Percentiles rank a stretch among this genome's conserved stretches.
These are phyloP conservation scores for Percopsis omiscomaycus DNA, from an alignment of 2,797 vertebrate genomes.

Conservation along the genomic window DNA sequence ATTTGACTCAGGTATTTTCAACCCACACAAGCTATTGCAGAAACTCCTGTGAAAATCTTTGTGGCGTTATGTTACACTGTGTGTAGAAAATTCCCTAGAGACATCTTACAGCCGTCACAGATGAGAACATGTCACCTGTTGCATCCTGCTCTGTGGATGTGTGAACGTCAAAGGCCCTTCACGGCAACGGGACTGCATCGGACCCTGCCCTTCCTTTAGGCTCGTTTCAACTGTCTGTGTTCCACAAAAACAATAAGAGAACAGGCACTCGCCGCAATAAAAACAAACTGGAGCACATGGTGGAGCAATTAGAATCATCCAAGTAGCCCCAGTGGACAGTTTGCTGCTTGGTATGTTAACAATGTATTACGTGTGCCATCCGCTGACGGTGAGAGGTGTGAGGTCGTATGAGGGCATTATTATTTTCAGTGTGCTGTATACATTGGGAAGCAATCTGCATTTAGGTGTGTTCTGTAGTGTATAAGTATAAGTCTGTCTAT, in stretches of 20 bases:
- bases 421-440: constrained; percentile 34
- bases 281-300: constrained; percentile 51
- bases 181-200: neutral
- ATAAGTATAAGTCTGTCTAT: too few relatives aligned
- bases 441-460: constrained; percentile 26
- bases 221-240: constrained; percentile 32
- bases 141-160: constrained; percentile 41
- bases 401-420: constrained; percentile 50
- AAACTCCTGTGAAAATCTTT: too few relatives aligned
- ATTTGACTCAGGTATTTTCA: too few relatives aligned
- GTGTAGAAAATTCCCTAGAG: neutral
- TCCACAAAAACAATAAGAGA: constrained; percentile 55
- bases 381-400: constrained; percentile 4
- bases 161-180: constrained; percentile 13
- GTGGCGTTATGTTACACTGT: neutral
- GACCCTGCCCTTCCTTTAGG: constrained; percentile 43
- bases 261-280: constrained; percentile 36
- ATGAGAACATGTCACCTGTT: constrained; percentile 44
- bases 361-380: constrained; percentile 51
- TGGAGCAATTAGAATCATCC: constrained; percentile 59
- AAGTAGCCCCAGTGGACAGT: constrained; percentile 55
- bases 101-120: neutral
- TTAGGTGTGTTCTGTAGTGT: constrained; percentile 34
- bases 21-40: too few relatives aligned
- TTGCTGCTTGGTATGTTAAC: constrained; percentile 53